Evolutionary conservation across 2,113 vertebrate species (phyloP), one percentile per base, ranked within the genome.

Genomic region (Donacobius atricapilla): DNA sequence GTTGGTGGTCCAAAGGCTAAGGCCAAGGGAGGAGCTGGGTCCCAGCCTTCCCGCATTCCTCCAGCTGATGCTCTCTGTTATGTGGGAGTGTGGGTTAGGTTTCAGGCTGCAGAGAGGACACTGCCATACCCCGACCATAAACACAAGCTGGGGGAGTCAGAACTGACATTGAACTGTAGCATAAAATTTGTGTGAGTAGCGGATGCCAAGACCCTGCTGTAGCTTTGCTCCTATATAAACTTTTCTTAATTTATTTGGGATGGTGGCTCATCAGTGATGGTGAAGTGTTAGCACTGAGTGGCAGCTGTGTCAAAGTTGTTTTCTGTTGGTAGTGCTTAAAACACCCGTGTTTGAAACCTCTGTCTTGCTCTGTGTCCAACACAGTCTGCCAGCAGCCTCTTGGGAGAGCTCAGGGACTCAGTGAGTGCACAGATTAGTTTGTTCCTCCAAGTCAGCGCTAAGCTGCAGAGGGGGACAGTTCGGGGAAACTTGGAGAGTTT

Each of bases 401-500:
- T 75, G 56, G 2, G 16, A 83, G 61, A 64, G 84, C 80, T 89
- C 65, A 25, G 77, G 60, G 83, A 11, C 66, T 87, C 2, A 0
- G 24, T 66, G 80, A 84, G 61, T 30, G 54, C n/a, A 17, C 83
- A 79, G 81, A 69, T 75, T 68, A 82, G 84, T 83, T 89, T 95
- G 83, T 96, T 96, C 65, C 84, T 97, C 83, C 78, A 93, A 94
- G 77, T 50, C 3, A 13, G 83, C 3, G 3, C 61, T 89, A 70
- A 89, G 91, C 83, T 66, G 65, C 66, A 39, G 81, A 89, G 93
- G 40, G 95, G 95, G 44, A 90, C 90, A 33, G 71, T n/a, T n/a
- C 60, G 92, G 96, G 95, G 87, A 86, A 96, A 90, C 84, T 90
- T 88, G 92, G 90, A 95, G 78, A 83, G 66, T 82, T 69, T 37